A percentile compares a stretch with the other conserved stretches of the same genome.
These are phyloP conservation scores for Limnephilus rhombicus DNA, from an alignment of 2,888 invertebrate genomes.

Conservation along the genomic window DNA sequence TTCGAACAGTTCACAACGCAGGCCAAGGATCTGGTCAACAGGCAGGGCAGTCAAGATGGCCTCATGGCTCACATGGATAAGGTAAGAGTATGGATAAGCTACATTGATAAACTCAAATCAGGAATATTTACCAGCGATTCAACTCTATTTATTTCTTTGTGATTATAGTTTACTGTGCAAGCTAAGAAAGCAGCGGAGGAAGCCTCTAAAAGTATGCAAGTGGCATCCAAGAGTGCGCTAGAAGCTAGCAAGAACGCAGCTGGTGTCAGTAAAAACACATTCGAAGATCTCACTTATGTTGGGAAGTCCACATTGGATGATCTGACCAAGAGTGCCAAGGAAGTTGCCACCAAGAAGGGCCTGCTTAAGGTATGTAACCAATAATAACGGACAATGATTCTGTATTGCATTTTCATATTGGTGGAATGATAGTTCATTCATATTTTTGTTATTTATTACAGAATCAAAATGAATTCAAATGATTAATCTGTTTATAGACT, in stretches of 20 bases:
- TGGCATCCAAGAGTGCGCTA: slow-evolving; percentile 89
- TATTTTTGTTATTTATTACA: background rate
- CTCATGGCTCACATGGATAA: slow-evolving; percentile 93
- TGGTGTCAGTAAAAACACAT: slow-evolving; percentile 91
- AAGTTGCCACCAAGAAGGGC: slow-evolving; percentile 91
- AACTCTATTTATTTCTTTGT: background rate
- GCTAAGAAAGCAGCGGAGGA: slow-evolving; percentile 93
- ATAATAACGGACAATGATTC: background rate
- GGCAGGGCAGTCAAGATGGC: slow-evolving; percentile 94
- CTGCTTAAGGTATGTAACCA: slow-evolving; percentile 82
- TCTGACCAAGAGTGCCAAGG: slow-evolving; percentile 93
- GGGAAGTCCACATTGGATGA: slow-evolving; percentile 94
- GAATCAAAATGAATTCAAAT: background rate
- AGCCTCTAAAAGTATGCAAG: slow-evolving; percentile 88
- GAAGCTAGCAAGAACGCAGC: slow-evolving; percentile 93
- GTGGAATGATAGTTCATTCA: background rate
- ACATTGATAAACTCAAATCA: background rate
- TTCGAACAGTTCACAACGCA: slow-evolving; percentile 93
- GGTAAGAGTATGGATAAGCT: slow-evolving; percentile 74
- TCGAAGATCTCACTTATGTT: slow-evolving; percentile 92
- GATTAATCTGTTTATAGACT: slow-evolving; percentile 53
- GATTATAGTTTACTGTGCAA: slow-evolving; percentile 85
- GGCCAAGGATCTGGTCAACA: slow-evolving; percentile 92
- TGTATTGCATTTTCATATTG: background rate
- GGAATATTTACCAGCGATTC: background rate